Conservation (phyloP, 2,888 invertebrate genomes). For the Hetaerina titia region DNA sequence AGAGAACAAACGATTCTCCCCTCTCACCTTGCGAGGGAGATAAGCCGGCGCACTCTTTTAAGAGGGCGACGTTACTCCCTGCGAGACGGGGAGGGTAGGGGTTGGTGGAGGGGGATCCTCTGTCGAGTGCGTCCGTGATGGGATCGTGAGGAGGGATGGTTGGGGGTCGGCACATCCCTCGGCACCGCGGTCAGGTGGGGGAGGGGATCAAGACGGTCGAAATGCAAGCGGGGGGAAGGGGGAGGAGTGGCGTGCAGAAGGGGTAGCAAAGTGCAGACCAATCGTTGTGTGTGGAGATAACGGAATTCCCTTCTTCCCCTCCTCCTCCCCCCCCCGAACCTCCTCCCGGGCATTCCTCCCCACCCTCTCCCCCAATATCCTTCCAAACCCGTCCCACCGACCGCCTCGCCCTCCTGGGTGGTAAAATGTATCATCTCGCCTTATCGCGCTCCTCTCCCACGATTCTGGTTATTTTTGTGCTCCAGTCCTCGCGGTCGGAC, state of each 20-base stretch:
- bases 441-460: too few species aligned
- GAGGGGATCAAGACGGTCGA: too few species aligned
- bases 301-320: background rate
- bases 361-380: background rate
- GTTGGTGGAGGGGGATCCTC: too few species aligned
- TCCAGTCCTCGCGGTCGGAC: too few species aligned
- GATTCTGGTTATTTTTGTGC: too few species aligned
- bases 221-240: background rate
- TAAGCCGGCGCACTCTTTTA: background rate
- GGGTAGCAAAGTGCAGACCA: background rate
- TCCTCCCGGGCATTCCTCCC: background rate
- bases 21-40: background rate
- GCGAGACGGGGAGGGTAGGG: background rate
- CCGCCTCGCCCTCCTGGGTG: background rate
- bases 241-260: constrained; percentile 10
- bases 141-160: too few species aligned
- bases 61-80: background rate
- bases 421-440: too few species aligned
- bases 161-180: too few species aligned
- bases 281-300: background rate
- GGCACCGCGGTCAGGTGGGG: too few species aligned
- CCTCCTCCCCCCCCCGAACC: background rate
- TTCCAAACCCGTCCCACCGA: background rate
- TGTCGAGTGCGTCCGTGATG: too few species aligned
- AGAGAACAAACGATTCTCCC: background rate